These are phyloP conservation scores for Discoglossus pictus DNA, from an alignment of 2,797 vertebrate genomes.

Conservation along the genomic window DNA sequence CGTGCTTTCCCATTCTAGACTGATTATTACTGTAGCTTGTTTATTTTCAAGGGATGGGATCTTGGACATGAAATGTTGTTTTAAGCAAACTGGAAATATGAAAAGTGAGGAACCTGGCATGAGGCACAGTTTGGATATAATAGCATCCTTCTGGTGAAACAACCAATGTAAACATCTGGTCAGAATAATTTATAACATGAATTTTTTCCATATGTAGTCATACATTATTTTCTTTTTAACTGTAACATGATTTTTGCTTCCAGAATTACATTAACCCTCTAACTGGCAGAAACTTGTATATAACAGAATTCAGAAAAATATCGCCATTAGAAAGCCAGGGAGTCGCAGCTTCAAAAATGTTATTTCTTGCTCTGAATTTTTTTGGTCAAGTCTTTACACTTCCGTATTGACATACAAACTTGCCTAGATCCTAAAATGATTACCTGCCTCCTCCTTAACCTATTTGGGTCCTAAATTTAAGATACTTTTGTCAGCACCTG, in stretches of 20 bases:
- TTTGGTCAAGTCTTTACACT: too few species aligned
- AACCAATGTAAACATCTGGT: conserved; percentile 46
- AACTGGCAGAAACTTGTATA: too few species aligned
- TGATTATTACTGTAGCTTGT: not conserved
- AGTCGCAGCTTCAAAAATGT: too few species aligned
- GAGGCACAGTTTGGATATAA: conserved; percentile 28
- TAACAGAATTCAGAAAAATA: too few species aligned
- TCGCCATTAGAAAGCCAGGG: too few species aligned
- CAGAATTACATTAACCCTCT: too few species aligned
- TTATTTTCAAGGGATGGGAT: conserved; percentile 14
- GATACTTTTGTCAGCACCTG: too few species aligned
- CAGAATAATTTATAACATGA: conserved; percentile 32
- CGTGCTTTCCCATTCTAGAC: not conserved
- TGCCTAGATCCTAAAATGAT: too few species aligned
- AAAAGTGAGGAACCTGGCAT: conserved; percentile 19
- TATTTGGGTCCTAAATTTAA: too few species aligned
- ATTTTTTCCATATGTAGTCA: conserved; percentile 45
- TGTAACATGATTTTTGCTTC: not conserved
- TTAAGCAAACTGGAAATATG: conserved; percentile 38
- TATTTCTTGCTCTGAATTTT: not conserved
- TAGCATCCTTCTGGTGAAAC: conserved; percentile 37
- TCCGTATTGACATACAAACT: too few species aligned
- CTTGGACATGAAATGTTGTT: conserved; percentile 39
- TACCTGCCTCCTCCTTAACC: too few species aligned
- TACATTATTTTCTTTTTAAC: conserved; percentile 39